These are phyloP conservation scores for Drosophila tripunctata DNA, from an alignment of 2,888 invertebrate species.

Conservation along the genomic window DNA sequence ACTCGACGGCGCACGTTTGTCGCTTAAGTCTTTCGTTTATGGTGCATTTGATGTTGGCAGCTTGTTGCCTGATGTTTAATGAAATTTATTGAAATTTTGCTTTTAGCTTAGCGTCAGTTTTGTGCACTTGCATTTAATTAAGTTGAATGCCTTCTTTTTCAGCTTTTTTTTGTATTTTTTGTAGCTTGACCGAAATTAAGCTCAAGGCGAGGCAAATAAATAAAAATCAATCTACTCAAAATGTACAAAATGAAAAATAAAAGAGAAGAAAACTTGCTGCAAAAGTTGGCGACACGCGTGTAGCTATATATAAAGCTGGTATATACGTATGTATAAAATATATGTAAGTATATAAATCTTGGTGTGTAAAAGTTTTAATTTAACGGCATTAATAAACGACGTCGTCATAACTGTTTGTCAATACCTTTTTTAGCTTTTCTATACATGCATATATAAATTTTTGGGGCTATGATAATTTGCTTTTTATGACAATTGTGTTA, in stretches of 20 bases:
- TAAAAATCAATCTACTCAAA: conserved; percentile 35
- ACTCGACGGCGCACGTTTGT: conserved; percentile 46
- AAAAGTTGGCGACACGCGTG: conserved; percentile 54
- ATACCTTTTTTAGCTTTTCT: conserved; percentile 23
- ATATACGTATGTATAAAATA: no score
- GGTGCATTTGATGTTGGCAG: conserved; percentile 39
- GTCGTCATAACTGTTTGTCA: conserved; percentile 70
- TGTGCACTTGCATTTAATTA: conserved; percentile 65
- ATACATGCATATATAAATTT: no score
- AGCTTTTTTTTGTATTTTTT: no score
- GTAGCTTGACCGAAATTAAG: conserved; percentile 77
- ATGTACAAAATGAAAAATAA: conserved; percentile 17
- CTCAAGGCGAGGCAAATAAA: conserved; percentile 68
- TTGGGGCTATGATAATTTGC: conserved; percentile 18
- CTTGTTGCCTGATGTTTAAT: conserved; percentile 40
- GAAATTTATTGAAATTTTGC: conserved; percentile 64
- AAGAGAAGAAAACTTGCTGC: conserved; percentile 57
- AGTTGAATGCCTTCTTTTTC: conserved; percentile 51
- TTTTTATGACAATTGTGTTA: conserved; percentile 27
- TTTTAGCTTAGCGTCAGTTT: conserved; percentile 24
- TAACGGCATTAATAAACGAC: conserved; percentile 51
- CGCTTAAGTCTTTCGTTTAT: conserved; percentile 73
- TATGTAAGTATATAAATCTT: background rate
- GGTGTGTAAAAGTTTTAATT: conserved; percentile 29
- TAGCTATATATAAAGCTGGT: background rate